Evolutionary conservation across 2,888 invertebrate species (phyloP).

Genomic region (Nephrotoma appendiculata): DNA sequence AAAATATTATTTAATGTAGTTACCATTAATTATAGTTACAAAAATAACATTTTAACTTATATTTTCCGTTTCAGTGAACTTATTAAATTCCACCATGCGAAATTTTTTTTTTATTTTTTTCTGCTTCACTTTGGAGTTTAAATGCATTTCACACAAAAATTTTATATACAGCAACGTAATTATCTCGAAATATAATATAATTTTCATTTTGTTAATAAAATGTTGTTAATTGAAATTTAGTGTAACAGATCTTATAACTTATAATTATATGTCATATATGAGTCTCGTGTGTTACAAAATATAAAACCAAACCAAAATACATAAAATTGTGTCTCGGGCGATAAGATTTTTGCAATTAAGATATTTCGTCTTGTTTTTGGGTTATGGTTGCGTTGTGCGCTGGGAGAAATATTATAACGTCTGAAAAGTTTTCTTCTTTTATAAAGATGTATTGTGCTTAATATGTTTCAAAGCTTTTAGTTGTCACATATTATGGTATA

Average conservation of each 20-base stretch:
- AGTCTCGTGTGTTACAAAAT: background rate
- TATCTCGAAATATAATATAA: background rate
- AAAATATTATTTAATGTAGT: background rate
- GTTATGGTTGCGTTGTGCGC: background rate
- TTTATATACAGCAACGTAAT: background rate
- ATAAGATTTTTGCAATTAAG: background rate
- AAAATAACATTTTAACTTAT: background rate
- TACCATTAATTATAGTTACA: background rate
- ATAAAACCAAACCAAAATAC: background rate
- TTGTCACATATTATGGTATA: too few species aligned
- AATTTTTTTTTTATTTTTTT: background rate
- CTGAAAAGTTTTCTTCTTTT: background rate
- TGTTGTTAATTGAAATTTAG: background rate
- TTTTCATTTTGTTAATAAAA: background rate
- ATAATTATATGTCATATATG: background rate
- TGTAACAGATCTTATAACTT: background rate
- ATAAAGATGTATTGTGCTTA: background rate
- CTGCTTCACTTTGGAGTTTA: background rate
- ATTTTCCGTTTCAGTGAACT: background rate
- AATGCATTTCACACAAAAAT: background rate
- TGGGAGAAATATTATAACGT: background rate
- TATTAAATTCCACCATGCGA: background rate
- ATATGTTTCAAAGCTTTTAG: background rate
- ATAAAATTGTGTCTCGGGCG: background rate
- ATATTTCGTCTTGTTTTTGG: background rate